These are phyloP conservation scores for Siniperca scherzeri DNA, from an alignment of 2,797 vertebrate species.

Conservation along the genomic window DNA sequence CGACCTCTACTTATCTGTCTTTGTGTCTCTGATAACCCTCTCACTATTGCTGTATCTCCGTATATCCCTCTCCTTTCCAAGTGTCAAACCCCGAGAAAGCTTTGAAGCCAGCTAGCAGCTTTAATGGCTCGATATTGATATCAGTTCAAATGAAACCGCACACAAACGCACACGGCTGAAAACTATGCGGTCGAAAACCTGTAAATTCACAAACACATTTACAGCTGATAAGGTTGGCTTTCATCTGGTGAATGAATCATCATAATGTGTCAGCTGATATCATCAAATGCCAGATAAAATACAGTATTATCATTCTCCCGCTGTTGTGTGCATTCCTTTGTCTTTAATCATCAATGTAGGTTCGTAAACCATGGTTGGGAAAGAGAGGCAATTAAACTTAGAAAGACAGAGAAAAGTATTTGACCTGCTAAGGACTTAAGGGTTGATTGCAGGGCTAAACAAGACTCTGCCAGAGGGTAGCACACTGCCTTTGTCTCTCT, in stretches of 20 bases:
- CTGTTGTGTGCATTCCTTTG: constrained; percentile 47
- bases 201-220: constrained; percentile 58
- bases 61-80: constrained; percentile 36
- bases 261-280: constrained; percentile 35
- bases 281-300: constrained; percentile 45
- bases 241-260: constrained; percentile 51
- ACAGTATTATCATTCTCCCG: constrained; percentile 12
- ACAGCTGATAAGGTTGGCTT: constrained; percentile 52
- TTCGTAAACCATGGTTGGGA: constrained; percentile 29
- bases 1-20: constrained; percentile 71
- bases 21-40: constrained; percentile 58
- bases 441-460: constrained; percentile 66
- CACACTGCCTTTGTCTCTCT: constrained; percentile 66
- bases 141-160: constrained; percentile 20
- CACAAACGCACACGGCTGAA: constrained; percentile 27
- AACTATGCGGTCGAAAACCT: constrained; percentile 39
- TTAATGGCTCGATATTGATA: constrained; percentile 63
- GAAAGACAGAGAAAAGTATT: constrained; percentile 51
- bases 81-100: constrained; percentile 60
- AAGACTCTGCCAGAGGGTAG: constrained; percentile 46
- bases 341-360: constrained; percentile 35
- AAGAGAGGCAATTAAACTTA: constrained; percentile 31
- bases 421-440: constrained; percentile 62
- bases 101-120: constrained; percentile 52
- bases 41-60: constrained; percentile 28